phyloP scores from a whole-genome alignment of 2,888 invertebrate genomes.

The Gisinianus flammeolus region DNA sequence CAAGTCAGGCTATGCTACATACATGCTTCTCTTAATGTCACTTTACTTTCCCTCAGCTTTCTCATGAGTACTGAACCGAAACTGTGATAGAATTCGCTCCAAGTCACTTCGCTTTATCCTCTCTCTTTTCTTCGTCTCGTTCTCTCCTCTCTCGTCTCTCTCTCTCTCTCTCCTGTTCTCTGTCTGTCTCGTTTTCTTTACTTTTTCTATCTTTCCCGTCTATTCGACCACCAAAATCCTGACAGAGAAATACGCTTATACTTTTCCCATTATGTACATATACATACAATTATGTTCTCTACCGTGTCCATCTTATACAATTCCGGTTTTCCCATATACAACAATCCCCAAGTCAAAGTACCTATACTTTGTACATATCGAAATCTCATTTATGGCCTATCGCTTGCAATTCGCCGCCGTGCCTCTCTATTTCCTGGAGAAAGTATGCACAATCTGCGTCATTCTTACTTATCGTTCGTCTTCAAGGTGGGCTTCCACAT shows the following conservation, averaged over 20 bases:
- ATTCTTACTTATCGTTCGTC: no score
- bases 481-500: background rate
- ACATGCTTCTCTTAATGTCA: background rate
- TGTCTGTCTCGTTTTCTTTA: no score
- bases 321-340: no score
- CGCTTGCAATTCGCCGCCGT: no score
- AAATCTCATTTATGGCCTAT: background rate
- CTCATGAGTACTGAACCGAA: background rate
- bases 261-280: no score
- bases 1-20: background rate
- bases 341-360: no score
- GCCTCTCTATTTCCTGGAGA: background rate
- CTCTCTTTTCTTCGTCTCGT: background rate
- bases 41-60: slow-evolving; percentile 15
- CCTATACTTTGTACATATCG: background rate
- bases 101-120: slow-evolving; percentile 18
- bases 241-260: no score
- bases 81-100: background rate
- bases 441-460: background rate
- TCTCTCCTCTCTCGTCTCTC: background rate
- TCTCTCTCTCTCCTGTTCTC: slow-evolving; percentile 4
- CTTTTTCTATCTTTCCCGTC: no score
- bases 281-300: no score
- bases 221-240: no score
- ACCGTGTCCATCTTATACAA: no score